Evolutionary conservation across 2,797 vertebrate genomes (phyloP).

Genomic region (Muscicapa striata): DNA sequence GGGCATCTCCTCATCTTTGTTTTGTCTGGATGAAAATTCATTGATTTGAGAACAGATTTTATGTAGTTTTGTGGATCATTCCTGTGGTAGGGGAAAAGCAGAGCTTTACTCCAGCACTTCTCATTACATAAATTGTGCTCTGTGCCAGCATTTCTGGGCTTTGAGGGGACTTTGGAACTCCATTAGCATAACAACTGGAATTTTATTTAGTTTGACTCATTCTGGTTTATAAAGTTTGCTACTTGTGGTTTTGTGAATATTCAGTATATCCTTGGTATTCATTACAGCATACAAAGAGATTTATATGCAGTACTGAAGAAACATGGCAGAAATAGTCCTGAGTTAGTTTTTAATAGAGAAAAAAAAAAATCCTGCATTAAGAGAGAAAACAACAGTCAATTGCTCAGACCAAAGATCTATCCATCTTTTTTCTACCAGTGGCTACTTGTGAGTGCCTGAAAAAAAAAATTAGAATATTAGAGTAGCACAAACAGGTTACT

Average conservation of each 20-base stretch:
- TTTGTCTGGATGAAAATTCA: conserved; percentile 14
- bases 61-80: neutral
- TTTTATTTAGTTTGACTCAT: conserved; percentile 32
- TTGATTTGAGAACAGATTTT: neutral
- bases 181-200: neutral
- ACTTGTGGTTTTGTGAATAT: conserved; percentile 26
- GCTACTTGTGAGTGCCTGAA: neutral
- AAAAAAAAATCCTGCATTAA: neutral
- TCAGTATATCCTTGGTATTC: neutral
- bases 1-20: neutral
- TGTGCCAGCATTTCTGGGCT: conserved; percentile 7
- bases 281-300: neutral
- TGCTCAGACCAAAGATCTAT: neutral
- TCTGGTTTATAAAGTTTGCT: conserved; percentile 13
- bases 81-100: conserved; percentile 16
- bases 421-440: neutral
- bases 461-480: neutral
- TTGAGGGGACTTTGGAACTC: conserved; percentile 23
- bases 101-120: neutral
- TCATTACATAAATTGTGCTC: neutral
- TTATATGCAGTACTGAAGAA: neutral
- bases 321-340: neutral
- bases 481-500: neutral
- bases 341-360: neutral
- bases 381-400: neutral